Evolutionary conservation across 2,888 invertebrate genomes (phyloP), one percentile per base, ranked within the genome.

Genomic region (Abrostola tripartita): DNA sequence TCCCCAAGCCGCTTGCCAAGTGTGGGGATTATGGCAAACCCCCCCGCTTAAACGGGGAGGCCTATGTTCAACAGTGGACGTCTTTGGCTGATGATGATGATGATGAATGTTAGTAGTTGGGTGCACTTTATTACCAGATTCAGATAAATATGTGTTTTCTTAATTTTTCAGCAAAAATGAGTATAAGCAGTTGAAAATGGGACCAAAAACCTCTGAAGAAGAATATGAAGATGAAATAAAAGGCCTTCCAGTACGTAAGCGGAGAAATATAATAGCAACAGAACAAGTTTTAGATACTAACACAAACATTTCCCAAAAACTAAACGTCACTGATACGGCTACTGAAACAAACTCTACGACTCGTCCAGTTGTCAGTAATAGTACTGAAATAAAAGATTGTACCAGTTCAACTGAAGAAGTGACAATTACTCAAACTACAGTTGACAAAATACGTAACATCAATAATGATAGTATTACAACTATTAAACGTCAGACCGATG

Each of bases 221-320:
- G 91, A 92, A 47, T 90, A 91, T 57, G 91, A 90, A 35, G 88
- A 90, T n/a, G 89, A 89, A 53, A 77, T 88, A 7, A 90, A 85
- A 83, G 91, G 90, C n/a, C 75, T 90, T 11, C 90, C 91, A 14
- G 78, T 88, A 11, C 83, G 91, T 55, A 88, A 65, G 62, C 87
- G 85, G 64, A 82, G 92, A 72, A 76, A 75, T 47, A 71, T 78
- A 14, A 24, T 51, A 35, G 9, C 24, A 24, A 0, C 7, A n/a
- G 6, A 24, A 8, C n/a, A 47, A 24, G 24, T 24, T 24, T n/a
- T 8, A 12, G 0, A 11, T 1, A 8, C 0, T 42, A 41, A 54
- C 9, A 9, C 6, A n/a, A n/a, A n/a, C 14, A 11, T 12, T 11
- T 11, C 37, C 14, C 24, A 0, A 41, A 9, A 37, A 52, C 42